Evolutionary conservation across 2,888 invertebrate species (phyloP), one percentile per base, ranked within the genome.

Genomic region (Helleia helle): DNA sequence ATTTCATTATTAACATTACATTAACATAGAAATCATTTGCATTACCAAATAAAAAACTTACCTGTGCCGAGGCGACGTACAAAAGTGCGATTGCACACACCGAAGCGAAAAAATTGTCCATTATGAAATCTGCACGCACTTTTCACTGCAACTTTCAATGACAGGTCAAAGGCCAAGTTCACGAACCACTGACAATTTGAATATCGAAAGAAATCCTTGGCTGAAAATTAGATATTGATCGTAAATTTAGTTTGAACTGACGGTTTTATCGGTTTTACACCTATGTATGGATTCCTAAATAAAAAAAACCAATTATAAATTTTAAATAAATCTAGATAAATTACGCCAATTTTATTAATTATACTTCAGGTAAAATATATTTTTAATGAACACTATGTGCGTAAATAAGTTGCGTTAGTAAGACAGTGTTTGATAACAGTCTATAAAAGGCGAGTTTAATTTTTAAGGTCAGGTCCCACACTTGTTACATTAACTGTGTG

Each of bases 91-190:
- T 51, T 42, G 58, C 65, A 59, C 64, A 65, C 62, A 67, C 54
- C 46, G 59, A 54, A 48, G 66, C 57, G 48, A 62, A 55, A 49
- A 56, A 56, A 56, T 57, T 59, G 46, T 50, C 56, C 74, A 76
- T 76, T 45, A 40, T 48, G 50, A 55, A 58, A 56, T 55, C 49
- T 43, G 38, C 12, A 44, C 42, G 25, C 43, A 44, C 45, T 48
- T 38, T 25, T 12, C 25, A 40, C 34, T 34, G 11, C 12, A 34
- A 22, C 12, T n/a, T n/a, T n/a, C 12, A 34, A 22, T 22, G 6
- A 34, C 7, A 34, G 34, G 34, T 34, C 22, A 22, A 13, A 18
- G 9, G 22, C 34, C 22, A 34, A 34, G 4, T 18, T 8, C 17
- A 12, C 2, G 8, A 1, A 18, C 34, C 34, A 34, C 22, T 22